Percentiles rank a stretch among this genome's conserved stretches.
phyloP scores from a whole-genome alignment of 2,888 invertebrate genomes.

The Candidula unifasciata region DNA sequence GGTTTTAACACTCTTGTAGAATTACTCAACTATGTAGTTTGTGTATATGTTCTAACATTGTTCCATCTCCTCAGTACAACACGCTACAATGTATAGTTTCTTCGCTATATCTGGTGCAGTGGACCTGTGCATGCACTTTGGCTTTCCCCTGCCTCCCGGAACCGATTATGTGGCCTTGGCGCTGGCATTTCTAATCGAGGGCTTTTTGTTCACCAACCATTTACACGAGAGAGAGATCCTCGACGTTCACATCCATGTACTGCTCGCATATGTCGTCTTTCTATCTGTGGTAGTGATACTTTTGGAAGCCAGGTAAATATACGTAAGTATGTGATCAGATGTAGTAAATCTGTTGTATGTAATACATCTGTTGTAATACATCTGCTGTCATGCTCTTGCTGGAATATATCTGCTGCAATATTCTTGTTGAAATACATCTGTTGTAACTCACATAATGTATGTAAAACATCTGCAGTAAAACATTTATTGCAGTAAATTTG shows the following conservation, averaged over 20 bases:
- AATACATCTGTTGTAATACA: no score
- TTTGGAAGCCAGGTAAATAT: slow-evolving; percentile 74
- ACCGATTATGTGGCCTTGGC: slow-evolving; percentile 77
- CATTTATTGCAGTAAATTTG: no score
- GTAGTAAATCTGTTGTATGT: no score
- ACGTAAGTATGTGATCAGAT: no score
- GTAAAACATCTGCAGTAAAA: no score
- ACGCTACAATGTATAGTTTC: slow-evolving; percentile 80
- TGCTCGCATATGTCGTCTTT: slow-evolving; percentile 78
- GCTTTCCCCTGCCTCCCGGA: slow-evolving; percentile 75
- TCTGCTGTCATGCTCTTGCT: no score
- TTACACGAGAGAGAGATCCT: slow-evolving; percentile 78
- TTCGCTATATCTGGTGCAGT: slow-evolving; percentile 79
- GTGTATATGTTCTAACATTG: neutral
- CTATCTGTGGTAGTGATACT: slow-evolving; percentile 72
- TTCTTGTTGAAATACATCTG: no score
- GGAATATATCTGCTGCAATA: no score
- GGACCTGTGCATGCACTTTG: slow-evolving; percentile 76
- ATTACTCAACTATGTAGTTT: no score
- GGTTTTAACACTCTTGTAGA: no score
- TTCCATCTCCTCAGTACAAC: slow-evolving; percentile 77
- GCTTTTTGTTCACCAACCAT: slow-evolving; percentile 79
- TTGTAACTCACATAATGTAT: no score
- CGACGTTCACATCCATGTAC: slow-evolving; percentile 78
- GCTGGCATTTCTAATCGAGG: slow-evolving; percentile 79